phyloP scores from a whole-genome alignment of 2,888 invertebrate genomes.

The Xylocampa areola region DNA sequence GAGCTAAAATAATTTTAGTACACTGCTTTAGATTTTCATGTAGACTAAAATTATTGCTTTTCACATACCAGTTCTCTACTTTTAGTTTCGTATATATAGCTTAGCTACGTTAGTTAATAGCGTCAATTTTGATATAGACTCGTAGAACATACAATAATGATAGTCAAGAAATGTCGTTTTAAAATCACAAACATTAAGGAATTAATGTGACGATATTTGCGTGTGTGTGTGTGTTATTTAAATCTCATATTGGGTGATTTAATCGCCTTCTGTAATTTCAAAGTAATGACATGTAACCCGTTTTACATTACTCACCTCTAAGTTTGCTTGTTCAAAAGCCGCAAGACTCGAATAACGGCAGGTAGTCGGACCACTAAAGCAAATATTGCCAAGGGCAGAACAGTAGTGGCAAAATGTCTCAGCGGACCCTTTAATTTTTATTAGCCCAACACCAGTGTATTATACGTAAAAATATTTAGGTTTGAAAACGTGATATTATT shows the following conservation, averaged over 20 bases:
- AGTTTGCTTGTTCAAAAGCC: constrained; percentile 52
- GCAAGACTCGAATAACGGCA: constrained; percentile 42
- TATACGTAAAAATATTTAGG: constrained; percentile 53
- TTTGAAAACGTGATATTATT: constrained; percentile 35
- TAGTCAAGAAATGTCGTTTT: too few relatives aligned
- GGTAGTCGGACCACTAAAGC: constrained; percentile 54
- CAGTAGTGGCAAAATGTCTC: constrained; percentile 67
- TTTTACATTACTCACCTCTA: constrained; percentile 33
- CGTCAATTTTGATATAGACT: too few relatives aligned
- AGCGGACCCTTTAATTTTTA: constrained; percentile 70
- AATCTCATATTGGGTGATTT: constrained; percentile 30
- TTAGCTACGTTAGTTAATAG: too few relatives aligned
- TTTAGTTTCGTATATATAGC: too few relatives aligned
- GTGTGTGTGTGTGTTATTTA: too few relatives aligned
- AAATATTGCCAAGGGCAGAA: constrained; percentile 57
- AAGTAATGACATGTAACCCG: constrained; percentile 38
- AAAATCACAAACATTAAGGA: too few relatives aligned
- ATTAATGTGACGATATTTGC: too few relatives aligned
- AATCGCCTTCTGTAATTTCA: constrained; percentile 34
- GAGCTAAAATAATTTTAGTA: too few relatives aligned
- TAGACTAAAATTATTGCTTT: too few relatives aligned
- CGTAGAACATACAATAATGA: too few relatives aligned
- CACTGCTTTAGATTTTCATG: too few relatives aligned
- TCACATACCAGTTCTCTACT: too few relatives aligned
- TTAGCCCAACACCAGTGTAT: constrained; percentile 63